Evolutionary conservation across 2,888 invertebrate genomes (phyloP), one percentile per base, ranked within the genome.

Genomic region (Barypeithes pellucidus): DNA sequence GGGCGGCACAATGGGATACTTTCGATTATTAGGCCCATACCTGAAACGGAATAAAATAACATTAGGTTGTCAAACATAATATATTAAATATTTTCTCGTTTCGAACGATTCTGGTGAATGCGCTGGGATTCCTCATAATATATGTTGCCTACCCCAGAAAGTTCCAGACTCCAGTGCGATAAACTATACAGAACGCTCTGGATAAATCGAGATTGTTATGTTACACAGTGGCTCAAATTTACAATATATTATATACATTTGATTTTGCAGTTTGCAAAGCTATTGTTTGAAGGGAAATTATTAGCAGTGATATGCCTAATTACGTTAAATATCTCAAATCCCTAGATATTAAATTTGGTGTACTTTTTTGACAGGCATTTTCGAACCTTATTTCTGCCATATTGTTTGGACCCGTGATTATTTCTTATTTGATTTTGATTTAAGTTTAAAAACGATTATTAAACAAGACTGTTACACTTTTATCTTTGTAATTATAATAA

Each of bases 191-290:
- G 39, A 43, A 43, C 43, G n/a, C 43, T 14, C 43, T 5, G 16
- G 47, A 11, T 20, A 18, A 47, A 12, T 47, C 47, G 9, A 47
- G 47, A 47, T 20, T 20, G 20, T 47, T 47, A 18, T 12, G 16
- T n/a, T 47, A 47, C 20, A 20, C 47, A 5, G 47, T 47, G 47
- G 47, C 47, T 9, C 47, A 47, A 20, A 47, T 5, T 4, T 33
- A 43, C n/a, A 43, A 43, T 16, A 3, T 16, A 4, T 14, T 43
- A 16, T 43, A 43, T 43, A n/a, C n/a, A 16, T 14, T n/a, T n/a
- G n/a, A n/a, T n/a, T n/a, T n/a, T n/a, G n/a, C n/a, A 16, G 9
- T 43, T 8, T 5, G 33, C 4, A 33, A 8, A 33, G 8, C 8
- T 33, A 33, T 8, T 33, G 3, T 39, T 39, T n/a, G n/a, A n/a